phyloP scores from a whole-genome alignment of 1,140 invertebrate genomes.

The Panagrolaimus sp. region DNA sequence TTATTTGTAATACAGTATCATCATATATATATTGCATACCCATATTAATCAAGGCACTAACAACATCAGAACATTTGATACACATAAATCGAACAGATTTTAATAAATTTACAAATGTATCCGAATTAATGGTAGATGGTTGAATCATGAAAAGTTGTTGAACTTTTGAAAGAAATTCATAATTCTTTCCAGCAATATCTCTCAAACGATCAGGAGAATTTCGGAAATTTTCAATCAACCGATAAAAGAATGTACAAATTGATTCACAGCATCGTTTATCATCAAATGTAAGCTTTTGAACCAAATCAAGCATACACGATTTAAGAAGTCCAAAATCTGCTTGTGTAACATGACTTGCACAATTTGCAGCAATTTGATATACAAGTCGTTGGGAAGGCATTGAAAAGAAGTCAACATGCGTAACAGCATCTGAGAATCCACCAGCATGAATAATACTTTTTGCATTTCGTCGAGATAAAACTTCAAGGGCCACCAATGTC shows the following conservation, averaged over 20 bases:
- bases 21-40: slow-evolving; percentile 10
- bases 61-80: slow-evolving; percentile 45
- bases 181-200: slow-evolving; percentile 89
- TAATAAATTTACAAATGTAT: slow-evolving; percentile 48
- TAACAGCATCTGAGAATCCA: slow-evolving; percentile 46
- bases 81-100: slow-evolving; percentile 52
- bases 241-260: slow-evolving; percentile 85
- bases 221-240: slow-evolving; percentile 92
- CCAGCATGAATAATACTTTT: slow-evolving; percentile 45
- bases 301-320: slow-evolving; percentile 51
- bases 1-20: background rate
- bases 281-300: slow-evolving; percentile 58
- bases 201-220: slow-evolving; percentile 79
- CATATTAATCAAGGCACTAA: slow-evolving; percentile 49
- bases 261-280: slow-evolving; percentile 97
- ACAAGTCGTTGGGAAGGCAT: slow-evolving; percentile 54
- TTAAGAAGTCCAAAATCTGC: slow-evolving; percentile 45
- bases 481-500: slow-evolving; percentile 51
- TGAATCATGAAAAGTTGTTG: slow-evolving; percentile 69
- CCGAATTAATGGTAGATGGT: slow-evolving; percentile 45
- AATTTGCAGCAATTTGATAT: slow-evolving; percentile 57
- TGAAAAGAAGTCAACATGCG: slow-evolving; percentile 58
- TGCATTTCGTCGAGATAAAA: slow-evolving; percentile 56
- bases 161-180: slow-evolving; percentile 61
- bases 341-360: slow-evolving; percentile 41